A percentile compares a stretch with the other conserved stretches of the same genome.
Evolutionary conservation across 2,888 invertebrate species (phyloP).

Genomic region (Rhagophthalmus giganteus): DNA sequence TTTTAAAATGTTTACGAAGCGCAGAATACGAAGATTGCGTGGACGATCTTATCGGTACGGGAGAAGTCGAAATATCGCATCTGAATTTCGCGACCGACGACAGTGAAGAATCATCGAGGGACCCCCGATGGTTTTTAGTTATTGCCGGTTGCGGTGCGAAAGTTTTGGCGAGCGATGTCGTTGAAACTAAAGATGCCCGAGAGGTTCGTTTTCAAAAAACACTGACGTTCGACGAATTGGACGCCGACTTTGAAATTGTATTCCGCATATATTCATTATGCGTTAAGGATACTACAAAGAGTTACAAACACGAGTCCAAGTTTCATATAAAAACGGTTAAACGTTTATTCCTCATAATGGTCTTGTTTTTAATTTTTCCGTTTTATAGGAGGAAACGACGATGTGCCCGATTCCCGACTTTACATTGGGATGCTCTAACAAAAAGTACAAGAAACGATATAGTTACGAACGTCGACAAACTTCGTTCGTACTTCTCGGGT

Average conservation of each 20-base stretch:
- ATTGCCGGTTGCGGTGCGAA: constrained; percentile 42
- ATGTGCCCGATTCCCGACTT: constrained; percentile 45
- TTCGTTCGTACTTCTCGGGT: constrained; percentile 36
- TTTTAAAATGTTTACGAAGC: not conserved
- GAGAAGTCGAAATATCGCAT: constrained; percentile 4
- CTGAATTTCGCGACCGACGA: not conserved
- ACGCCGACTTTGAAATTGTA: constrained; percentile 51
- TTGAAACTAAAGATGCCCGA: constrained; percentile 37
- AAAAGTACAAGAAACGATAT: constrained; percentile 31
- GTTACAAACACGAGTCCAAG: constrained; percentile 48
- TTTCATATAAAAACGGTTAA: constrained; percentile 45
- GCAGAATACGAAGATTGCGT: constrained; percentile 1
- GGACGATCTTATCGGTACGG: constrained; percentile 1
- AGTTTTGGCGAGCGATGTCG: constrained; percentile 44
- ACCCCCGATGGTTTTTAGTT: constrained; percentile 48
- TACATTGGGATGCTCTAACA: constrained; percentile 31
- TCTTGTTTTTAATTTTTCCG: not conserved
- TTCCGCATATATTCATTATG: constrained; percentile 56
- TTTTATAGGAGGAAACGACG: constrained; percentile 9
- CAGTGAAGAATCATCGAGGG: constrained; percentile 18
- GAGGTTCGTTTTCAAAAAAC: constrained; percentile 42
- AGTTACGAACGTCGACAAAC: constrained; percentile 12
- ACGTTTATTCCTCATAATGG: constrained; percentile 13
- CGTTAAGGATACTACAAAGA: constrained; percentile 46
- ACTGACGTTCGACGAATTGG: constrained; percentile 45